These are phyloP conservation scores for Erethizon dorsatum DNA, from an alignment of 2,797 vertebrate species.

Conservation along the genomic window DNA sequence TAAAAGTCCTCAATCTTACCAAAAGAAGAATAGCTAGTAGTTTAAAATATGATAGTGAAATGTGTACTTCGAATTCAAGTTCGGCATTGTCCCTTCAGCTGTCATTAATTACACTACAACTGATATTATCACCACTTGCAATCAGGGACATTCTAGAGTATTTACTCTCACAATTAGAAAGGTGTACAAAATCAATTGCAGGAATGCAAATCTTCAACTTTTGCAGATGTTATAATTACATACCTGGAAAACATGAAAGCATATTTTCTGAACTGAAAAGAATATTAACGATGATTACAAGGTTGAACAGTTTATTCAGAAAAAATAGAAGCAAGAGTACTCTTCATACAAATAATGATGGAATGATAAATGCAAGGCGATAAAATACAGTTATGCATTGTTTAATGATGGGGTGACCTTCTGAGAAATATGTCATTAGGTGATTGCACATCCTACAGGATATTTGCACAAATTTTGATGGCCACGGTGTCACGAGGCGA, in stretches of 20 bases:
- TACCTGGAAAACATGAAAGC: neutral
- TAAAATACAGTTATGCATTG: neutral
- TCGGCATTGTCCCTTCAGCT: neutral
- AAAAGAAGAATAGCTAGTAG: neutral
- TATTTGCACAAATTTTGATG: neutral
- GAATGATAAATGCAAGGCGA: neutral
- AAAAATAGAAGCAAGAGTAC: neutral
- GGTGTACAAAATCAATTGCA: neutral
- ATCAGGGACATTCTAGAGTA: neutral
- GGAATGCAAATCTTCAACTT: neutral
- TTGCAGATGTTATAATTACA: neutral
- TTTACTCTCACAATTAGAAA: neutral
- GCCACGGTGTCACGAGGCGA: neutral
- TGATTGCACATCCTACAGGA: neutral
- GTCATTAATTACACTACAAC: neutral
- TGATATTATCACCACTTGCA: neutral
- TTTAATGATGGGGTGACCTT: too few species aligned
- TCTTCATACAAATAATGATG: neutral
- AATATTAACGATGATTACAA: neutral
- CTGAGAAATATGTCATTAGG: neutral
- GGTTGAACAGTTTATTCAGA: neutral
- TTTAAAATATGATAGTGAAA: neutral
- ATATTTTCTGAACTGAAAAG: neutral
- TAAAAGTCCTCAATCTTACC: neutral
- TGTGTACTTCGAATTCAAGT: neutral